phyloP scores from a whole-genome alignment of 92 coral and sea anemone species.

The Epizoanthus fatuus region DNA sequence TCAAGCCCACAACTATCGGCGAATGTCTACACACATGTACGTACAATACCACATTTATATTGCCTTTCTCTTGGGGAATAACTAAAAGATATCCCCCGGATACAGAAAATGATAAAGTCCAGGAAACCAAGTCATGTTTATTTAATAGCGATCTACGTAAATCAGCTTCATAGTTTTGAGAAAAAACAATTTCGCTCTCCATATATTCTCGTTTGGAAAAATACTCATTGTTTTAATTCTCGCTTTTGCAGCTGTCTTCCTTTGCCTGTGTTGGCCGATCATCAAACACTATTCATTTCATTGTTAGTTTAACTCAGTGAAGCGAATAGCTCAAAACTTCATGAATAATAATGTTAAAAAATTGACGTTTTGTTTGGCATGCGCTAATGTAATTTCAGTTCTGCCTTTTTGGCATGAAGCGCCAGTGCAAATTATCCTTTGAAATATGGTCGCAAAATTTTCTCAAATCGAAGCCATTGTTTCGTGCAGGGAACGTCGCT shows the following conservation, averaged over 20 bases:
- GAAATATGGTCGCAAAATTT: background rate
- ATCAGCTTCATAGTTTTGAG: slow-evolving; percentile 25
- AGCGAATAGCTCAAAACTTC: slow-evolving; percentile 54
- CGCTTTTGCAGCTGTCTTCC: slow-evolving; percentile 66
- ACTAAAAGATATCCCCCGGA: slow-evolving; percentile 45
- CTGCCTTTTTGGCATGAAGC: slow-evolving; percentile 13
- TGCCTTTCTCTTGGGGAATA: slow-evolving; percentile 44
- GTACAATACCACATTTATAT: slow-evolving; percentile 45
- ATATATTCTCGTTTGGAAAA: slow-evolving; percentile 11
- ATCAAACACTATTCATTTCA: slow-evolving; percentile 78
- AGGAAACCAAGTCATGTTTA: slow-evolving; percentile 51
- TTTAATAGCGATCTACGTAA: slow-evolving; percentile 19
- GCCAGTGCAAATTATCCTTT: slow-evolving; percentile 10
- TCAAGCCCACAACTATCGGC: slow-evolving; percentile 97
- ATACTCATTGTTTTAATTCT: slow-evolving; percentile 17
- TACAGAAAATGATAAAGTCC: slow-evolving; percentile 35
- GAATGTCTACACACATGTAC: slow-evolving; percentile 99
- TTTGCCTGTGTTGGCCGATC: slow-evolving; percentile 66
- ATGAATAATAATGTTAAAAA: slow-evolving; percentile 19
- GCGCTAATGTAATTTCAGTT: slow-evolving; percentile 4
- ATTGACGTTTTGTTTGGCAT: slow-evolving; percentile 11
- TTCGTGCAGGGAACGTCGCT: slow-evolving; percentile 29
- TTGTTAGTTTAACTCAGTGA: slow-evolving; percentile 78
- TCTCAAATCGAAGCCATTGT: slow-evolving; percentile 27
- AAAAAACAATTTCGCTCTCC: slow-evolving; percentile 25